phyloP scores from a whole-genome alignment of 1,140 invertebrate genomes.

The Acarapis woodi region DNA sequence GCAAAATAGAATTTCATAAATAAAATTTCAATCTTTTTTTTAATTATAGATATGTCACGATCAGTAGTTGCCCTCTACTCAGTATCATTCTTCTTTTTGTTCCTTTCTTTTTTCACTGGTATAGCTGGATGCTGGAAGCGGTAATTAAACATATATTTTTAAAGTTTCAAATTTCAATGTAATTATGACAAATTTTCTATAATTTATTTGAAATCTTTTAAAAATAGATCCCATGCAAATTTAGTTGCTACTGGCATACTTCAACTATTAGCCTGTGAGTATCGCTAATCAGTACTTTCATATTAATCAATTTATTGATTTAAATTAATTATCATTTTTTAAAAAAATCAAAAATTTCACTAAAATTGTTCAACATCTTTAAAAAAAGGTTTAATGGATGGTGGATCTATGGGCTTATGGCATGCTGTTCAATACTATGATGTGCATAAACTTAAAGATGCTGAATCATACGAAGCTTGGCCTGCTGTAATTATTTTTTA shows the following conservation, averaged over 20 bases:
- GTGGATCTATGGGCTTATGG: constrained; percentile 75
- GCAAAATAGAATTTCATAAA: background rate
- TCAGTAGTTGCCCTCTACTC: constrained; percentile 72
- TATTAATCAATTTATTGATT: background rate
- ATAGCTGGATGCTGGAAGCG: constrained; percentile 50
- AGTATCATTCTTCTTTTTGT: constrained; percentile 54
- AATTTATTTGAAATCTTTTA: constrained; percentile 27
- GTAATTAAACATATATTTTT: no score
- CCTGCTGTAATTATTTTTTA: constrained; percentile 35
- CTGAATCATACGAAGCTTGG: constrained; percentile 60
- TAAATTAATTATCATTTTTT: background rate
- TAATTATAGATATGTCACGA: constrained; percentile 34
- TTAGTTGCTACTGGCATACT: constrained; percentile 72
- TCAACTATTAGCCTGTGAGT: constrained; percentile 55
- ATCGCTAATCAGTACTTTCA: background rate
- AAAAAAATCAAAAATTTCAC: no score
- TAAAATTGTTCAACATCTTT: no score
- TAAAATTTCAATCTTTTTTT: background rate
- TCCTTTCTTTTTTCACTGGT: constrained; percentile 74
- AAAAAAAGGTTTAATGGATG: constrained; percentile 52
- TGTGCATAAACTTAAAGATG: constrained; percentile 65
- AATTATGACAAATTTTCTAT: background rate
- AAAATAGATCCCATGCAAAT: constrained; percentile 60
- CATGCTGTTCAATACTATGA: constrained; percentile 83
- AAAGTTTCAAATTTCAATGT: no score